phyloP scores from a whole-genome alignment of 2,888 invertebrate species.

The Drosophila gaucha region DNA sequence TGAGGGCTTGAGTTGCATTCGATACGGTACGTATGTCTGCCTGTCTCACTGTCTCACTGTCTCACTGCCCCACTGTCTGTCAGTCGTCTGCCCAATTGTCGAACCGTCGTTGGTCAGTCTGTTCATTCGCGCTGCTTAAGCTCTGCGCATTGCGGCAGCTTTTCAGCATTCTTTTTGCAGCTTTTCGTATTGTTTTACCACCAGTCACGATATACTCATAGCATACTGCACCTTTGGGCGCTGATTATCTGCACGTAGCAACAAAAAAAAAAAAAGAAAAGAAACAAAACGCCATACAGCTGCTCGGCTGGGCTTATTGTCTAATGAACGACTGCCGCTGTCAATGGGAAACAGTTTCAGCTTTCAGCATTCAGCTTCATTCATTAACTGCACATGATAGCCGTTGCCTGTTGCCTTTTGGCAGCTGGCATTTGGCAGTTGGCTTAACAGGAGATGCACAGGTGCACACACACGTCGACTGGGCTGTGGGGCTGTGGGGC shows the following conservation, averaged over 20 bases:
- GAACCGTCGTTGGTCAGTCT: slow-evolving; percentile 38
- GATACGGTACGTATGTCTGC: slow-evolving; percentile 23
- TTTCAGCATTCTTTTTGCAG: slow-evolving; percentile 39
- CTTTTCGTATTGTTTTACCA: slow-evolving; percentile 61
- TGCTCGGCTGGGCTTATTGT: slow-evolving; percentile 40
- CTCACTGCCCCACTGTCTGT: slow-evolving; percentile 12
- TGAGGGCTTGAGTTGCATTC: slow-evolving; percentile 56
- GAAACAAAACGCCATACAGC: slow-evolving; percentile 22
- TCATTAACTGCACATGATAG: slow-evolving; percentile 38
- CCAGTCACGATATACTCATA: slow-evolving; percentile 26
- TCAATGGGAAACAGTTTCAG: slow-evolving; percentile 15
- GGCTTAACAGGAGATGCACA: slow-evolving; percentile 27
- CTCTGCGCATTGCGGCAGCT: slow-evolving; percentile 68
- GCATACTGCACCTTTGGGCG: slow-evolving; percentile 44
- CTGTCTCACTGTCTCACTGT: slow-evolving; percentile 12
- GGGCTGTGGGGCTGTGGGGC: neutral
- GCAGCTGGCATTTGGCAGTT: slow-evolving; percentile 19
- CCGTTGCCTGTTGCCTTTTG: slow-evolving; percentile 12
- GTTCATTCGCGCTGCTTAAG: slow-evolving; percentile 65
- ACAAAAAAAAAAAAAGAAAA: too few species aligned
- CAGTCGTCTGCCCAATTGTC: slow-evolving; percentile 29
- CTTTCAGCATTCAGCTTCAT: slow-evolving; percentile 22
- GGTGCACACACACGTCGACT: slow-evolving; percentile 15
- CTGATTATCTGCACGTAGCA: slow-evolving; percentile 71
- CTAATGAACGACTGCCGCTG: slow-evolving; percentile 55